Percentiles rank a stretch among this genome's conserved stretches.
phyloP scores from a whole-genome alignment of 2,113 vertebrate species.

The Anseranas semipalmata region DNA sequence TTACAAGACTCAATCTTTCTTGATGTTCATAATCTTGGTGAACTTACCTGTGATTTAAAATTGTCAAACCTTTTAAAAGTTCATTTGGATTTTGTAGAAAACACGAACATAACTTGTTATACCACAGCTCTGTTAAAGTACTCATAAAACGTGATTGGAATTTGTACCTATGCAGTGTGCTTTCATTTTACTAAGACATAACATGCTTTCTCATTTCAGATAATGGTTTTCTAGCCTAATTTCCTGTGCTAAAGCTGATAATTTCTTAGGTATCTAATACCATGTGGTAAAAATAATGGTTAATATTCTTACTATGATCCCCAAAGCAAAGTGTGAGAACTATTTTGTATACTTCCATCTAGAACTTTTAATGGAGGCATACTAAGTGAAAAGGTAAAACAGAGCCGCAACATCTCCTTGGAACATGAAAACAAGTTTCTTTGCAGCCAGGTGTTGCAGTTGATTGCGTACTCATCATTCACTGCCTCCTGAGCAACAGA shows the following conservation, averaged over 20 bases:
- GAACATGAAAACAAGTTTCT: neutral
- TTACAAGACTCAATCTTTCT: neutral
- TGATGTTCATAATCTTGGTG: neutral
- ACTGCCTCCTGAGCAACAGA: neutral
- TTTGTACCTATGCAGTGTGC: fast-evolving
- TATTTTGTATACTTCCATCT: neutral
- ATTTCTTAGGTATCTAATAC: neutral
- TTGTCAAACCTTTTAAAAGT: no score
- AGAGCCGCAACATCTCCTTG: neutral
- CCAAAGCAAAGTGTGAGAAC: neutral
- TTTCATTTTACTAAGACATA: neutral
- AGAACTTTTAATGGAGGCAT: neutral
- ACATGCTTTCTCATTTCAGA: neutral
- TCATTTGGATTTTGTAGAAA: neutral
- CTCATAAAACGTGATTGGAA: neutral
- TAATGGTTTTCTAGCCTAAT: neutral
- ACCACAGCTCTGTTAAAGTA: neutral
- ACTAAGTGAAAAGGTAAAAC: neutral
- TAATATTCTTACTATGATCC: neutral
- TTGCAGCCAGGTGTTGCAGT: neutral
- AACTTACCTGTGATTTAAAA: neutral
- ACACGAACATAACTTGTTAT: fast-evolving
- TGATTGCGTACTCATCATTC: neutral
- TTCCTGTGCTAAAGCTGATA: neutral
- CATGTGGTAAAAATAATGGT: neutral